Percentiles rank a stretch among this genome's conserved stretches.
These are phyloP conservation scores for Phocoena sinus DNA, from an alignment of 2,113 vertebrate genomes.

Conservation along the genomic window DNA sequence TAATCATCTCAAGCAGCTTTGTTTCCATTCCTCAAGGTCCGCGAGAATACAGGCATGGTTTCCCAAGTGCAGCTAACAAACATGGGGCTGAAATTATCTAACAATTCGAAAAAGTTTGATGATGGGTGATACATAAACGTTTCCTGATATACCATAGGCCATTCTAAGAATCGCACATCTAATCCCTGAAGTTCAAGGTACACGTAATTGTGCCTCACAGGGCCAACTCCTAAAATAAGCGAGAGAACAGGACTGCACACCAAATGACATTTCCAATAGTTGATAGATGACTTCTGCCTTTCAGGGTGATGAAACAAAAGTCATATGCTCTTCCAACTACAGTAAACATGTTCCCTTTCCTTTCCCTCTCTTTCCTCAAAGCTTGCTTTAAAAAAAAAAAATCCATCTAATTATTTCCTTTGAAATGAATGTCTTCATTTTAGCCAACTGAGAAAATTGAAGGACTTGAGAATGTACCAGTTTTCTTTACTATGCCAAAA, in stretches of 20 bases:
- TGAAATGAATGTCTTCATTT: background rate
- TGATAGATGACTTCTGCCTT: slow-evolving; percentile 57
- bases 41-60: background rate
- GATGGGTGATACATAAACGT: fast-evolving
- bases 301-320: slow-evolving; percentile 41
- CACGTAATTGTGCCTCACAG: slow-evolving; percentile 59
- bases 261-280: slow-evolving; percentile 28
- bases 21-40: background rate
- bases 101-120: fast-evolving
- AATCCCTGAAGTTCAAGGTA: slow-evolving; percentile 45
- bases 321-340: background rate
- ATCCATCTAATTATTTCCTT: background rate
- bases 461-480: background rate
- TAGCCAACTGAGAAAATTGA: background rate
- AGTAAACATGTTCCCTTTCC: background rate
- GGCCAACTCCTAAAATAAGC: slow-evolving; percentile 46
- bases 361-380: slow-evolving; percentile 4
- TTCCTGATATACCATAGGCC: background rate
- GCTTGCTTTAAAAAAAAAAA: background rate
- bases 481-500: background rate
- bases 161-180: background rate
- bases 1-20: background rate
- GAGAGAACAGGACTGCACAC: background rate
- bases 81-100: background rate
- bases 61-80: background rate